Evolutionary conservation across 2,888 invertebrate species (phyloP).

Genomic region (Argyra leucocephala): DNA sequence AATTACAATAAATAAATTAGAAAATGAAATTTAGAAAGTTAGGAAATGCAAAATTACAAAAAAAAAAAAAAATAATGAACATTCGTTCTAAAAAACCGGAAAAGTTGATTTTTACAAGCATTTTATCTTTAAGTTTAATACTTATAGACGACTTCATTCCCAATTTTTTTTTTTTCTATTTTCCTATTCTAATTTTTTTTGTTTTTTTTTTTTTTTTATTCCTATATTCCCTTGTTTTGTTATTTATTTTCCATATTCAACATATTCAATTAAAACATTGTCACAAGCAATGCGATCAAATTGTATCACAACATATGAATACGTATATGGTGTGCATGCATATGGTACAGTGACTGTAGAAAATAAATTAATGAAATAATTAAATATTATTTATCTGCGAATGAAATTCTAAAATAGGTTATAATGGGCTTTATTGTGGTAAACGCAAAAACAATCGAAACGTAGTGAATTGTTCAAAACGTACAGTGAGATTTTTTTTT

Average conservation of each 20-base stretch:
- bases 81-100: background rate
- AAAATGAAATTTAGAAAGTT: background rate
- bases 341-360: too few relatives aligned
- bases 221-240: background rate
- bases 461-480: too few relatives aligned
- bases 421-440: too few relatives aligned
- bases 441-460: too few relatives aligned
- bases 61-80: too few relatives aligned
- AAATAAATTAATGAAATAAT: too few relatives aligned
- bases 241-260: slow-evolving; percentile 2
- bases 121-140: slow-evolving; percentile 1
- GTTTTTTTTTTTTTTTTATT: background rate
- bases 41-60: background rate
- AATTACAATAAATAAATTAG: background rate
- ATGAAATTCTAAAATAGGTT: too few relatives aligned
- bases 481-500: too few relatives aligned
- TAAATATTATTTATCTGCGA: too few relatives aligned
- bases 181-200: background rate
- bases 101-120: background rate
- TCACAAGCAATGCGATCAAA: slow-evolving; percentile 4
- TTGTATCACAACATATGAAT: background rate
- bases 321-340: too few relatives aligned
- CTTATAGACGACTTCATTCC: background rate
- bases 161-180: background rate
- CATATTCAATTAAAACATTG: slow-evolving; percentile 4